Evolutionary conservation across 2,113 vertebrate species (phyloP).

Genomic region (Cinclus mexicanus): DNA sequence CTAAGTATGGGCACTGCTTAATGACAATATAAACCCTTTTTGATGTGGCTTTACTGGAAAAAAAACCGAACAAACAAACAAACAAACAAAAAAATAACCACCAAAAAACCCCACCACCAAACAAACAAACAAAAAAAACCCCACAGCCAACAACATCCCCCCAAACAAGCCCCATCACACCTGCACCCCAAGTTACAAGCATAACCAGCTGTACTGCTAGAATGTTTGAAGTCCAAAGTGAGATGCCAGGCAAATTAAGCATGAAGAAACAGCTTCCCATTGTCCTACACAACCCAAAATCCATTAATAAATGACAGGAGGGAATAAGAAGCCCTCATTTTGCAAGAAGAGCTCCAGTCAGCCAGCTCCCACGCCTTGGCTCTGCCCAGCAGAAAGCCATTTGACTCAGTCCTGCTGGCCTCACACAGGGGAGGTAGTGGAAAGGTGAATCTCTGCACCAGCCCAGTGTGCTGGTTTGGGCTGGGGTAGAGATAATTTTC

Average conservation of each 20-base stretch:
- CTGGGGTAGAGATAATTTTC: not conserved
- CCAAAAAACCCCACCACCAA: too few species aligned
- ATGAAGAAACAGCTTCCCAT: not conserved
- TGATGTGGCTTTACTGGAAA: not conserved
- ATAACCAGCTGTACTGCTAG: not conserved
- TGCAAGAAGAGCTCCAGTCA: not conserved
- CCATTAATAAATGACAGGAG: not conserved
- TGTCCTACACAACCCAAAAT: not conserved
- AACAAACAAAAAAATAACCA: not conserved
- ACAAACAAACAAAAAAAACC: not conserved
- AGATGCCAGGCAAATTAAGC: not conserved
- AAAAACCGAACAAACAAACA: not conserved
- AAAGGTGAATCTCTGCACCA: not conserved
- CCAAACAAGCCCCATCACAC: not conserved
- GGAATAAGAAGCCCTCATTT: not conserved
- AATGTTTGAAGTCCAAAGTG: not conserved
- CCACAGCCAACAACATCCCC: not conserved
- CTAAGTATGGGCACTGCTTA: not conserved
- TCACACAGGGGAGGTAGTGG: accelerated
- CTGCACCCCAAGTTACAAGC: not conserved
- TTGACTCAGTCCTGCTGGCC: not conserved
- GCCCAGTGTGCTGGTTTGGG: not conserved
- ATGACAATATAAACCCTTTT: not conserved
- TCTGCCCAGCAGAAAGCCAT: not conserved
- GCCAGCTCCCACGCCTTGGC: accelerated